Evolutionary conservation across 2,888 invertebrate species (phyloP), one percentile per base, ranked within the genome.

Genomic region (Leptopilina myrica): DNA sequence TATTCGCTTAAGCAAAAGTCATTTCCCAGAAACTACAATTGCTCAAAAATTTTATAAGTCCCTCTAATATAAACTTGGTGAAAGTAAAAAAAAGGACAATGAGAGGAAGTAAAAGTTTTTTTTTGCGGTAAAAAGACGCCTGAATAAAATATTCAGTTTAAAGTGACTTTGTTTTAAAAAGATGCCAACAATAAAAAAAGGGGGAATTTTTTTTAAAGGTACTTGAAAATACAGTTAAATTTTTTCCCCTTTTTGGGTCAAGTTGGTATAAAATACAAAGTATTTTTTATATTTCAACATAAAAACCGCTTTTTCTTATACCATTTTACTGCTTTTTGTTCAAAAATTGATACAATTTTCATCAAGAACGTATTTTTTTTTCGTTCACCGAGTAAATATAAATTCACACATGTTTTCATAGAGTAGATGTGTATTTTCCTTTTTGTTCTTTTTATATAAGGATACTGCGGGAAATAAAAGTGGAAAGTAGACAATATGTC

Each of bases 91-190:
- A 73, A 14, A 33, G 33, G 56, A 73, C 53, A 73, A 56, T 56
- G 33, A 73, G 26, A 33, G 9, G 8, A 53, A 56, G n/a, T 73
- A 56, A 73, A 73, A 73, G 12, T 56, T 73, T 67, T 67, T 46
- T 46, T 43, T 73, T 73, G 73, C 56, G 53, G 56, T 33, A 14
- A 73, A 73, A 73, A 73, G 33, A 56, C n/a, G 26, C 5, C 12
- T 56, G 73, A 73, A 56, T 73, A 56, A 73, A 73, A 73, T 73
- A 73, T 73, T 73, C 56, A 73, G 14, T n/a, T 56, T 26, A 14
- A 56, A 56, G 56, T 33, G 9, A 56, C 53, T 73, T 53, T 73
- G 62, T 62, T 62, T 62, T 73, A 73, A 56, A 33, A 56, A 73
- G 9, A 69, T 69, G 20, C 66, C 64, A 64, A 64, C 26, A 64